phyloP scores from a whole-genome alignment of 2,888 invertebrate species.

The Drosophila koepferae region DNA sequence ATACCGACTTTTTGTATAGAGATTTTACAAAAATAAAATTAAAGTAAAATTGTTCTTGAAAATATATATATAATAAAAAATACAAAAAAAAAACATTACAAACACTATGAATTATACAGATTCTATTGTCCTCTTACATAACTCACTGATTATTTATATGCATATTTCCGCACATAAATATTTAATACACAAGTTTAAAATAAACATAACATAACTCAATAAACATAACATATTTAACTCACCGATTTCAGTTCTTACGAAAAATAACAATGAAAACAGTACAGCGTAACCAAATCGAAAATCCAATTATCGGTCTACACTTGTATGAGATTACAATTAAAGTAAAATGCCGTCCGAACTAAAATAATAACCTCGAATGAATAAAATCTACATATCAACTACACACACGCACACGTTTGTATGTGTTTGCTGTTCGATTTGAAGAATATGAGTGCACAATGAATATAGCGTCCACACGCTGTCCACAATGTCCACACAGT shows the following conservation, averaged over 20 bases:
- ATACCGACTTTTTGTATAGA: no score
- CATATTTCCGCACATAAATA: neutral
- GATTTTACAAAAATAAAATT: no score
- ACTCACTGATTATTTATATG: neutral
- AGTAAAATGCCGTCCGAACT: constrained; percentile 43
- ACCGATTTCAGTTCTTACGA: constrained; percentile 20
- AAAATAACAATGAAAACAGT: constrained; percentile 8
- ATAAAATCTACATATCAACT: constrained; percentile 20
- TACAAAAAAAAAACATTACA: no score
- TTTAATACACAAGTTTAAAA: neutral
- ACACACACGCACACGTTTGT: neutral
- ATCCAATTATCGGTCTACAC: constrained; percentile 25
- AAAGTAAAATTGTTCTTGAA: no score
- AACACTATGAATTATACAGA: neutral
- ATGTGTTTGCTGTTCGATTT: constrained; percentile 32
- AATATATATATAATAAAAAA: neutral
- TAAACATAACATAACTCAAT: no score
- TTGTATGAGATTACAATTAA: constrained; percentile 55
- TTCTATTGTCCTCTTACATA: constrained; percentile 9
- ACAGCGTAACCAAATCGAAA: constrained; percentile 21
- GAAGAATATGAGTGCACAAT: constrained; percentile 67
- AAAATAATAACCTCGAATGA: constrained; percentile 59
- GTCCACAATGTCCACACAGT: constrained; percentile 49
- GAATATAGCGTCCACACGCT: constrained; percentile 66
- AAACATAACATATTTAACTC: constrained; percentile 14